phyloP scores from a whole-genome alignment of 2,888 invertebrate species.

The Phaonia tiefii region DNA sequence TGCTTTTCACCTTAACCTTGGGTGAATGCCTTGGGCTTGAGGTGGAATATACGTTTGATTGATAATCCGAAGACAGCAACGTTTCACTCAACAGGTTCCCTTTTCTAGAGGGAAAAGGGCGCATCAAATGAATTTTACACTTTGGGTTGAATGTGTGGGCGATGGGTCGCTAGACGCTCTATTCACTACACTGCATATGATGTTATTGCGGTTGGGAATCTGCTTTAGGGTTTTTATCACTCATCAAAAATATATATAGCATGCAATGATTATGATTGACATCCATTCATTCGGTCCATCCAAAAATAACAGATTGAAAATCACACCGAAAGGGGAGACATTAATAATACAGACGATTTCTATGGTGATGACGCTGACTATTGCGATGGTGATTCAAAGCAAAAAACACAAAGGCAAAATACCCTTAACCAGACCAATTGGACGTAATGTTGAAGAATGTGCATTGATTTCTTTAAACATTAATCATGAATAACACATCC shows the following conservation, averaged over 20 bases:
- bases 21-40: no score
- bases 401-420: conserved; percentile 17
- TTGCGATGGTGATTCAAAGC: no score
- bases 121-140: not conserved
- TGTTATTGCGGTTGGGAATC: no score
- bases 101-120: no score
- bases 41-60: conserved; percentile 37
- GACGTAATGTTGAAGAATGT: no score
- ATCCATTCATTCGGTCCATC: conserved; percentile 10
- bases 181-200: no score
- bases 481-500: no score
- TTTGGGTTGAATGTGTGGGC: not conserved
- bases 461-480: no score
- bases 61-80: conserved; percentile 45
- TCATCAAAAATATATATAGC: conserved; percentile 14
- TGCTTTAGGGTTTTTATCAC: not conserved
- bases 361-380: no score
- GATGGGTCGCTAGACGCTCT: not conserved
- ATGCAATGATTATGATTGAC: conserved; percentile 41
- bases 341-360: conserved; percentile 19
- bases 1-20: conserved; percentile 1
- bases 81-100: conserved; percentile 42
- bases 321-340: not conserved
- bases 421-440: no score
- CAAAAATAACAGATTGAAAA: conserved; percentile 7